phyloP scores from a whole-genome alignment of 1,140 invertebrate genomes.

The Pemphigus obesinymphae region DNA sequence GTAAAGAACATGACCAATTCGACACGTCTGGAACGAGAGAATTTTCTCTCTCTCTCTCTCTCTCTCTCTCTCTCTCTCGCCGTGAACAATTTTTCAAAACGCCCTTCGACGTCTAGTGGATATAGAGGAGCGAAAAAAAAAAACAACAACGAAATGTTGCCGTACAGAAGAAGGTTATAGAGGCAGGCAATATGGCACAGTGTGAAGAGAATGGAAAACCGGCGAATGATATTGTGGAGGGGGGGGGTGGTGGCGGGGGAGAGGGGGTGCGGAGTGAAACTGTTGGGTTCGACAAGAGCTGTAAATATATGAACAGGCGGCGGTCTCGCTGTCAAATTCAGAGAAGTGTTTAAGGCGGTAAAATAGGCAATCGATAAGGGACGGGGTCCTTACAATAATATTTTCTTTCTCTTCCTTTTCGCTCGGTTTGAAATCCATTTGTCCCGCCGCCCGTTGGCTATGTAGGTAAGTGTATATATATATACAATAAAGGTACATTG shows the following conservation, averaged over 20 bases:
- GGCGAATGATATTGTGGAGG: background rate
- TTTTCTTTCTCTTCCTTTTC: constrained; percentile 29
- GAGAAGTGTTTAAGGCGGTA: constrained; percentile 35
- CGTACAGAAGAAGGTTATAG: constrained; percentile 1
- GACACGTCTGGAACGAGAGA: constrained; percentile 19
- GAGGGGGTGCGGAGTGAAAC: background rate
- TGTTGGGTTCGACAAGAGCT: constrained; percentile 22
- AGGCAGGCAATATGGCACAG: background rate
- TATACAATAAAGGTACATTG: too few relatives aligned
- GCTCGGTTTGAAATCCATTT: constrained; percentile 20
- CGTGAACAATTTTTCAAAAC: constrained; percentile 33
- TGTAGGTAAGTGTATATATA: too few relatives aligned
- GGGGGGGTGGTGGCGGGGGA: background rate
- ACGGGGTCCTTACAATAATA: constrained; percentile 22
- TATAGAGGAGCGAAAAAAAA: background rate
- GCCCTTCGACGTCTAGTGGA: constrained; percentile 10
- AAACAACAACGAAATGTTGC: constrained; percentile 25
- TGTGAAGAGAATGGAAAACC: background rate
- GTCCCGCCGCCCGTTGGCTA: background rate
- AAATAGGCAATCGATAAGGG: constrained; percentile 37
- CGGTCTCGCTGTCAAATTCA: constrained; percentile 37
- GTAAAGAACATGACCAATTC: constrained; percentile 17
- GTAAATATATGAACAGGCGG: constrained; percentile 29
- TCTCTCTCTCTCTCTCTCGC: too few relatives aligned
- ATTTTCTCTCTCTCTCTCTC: background rate